Evolutionary conservation across 2,797 vertebrate species (phyloP).

Genomic region (Macropodus opercularis): DNA sequence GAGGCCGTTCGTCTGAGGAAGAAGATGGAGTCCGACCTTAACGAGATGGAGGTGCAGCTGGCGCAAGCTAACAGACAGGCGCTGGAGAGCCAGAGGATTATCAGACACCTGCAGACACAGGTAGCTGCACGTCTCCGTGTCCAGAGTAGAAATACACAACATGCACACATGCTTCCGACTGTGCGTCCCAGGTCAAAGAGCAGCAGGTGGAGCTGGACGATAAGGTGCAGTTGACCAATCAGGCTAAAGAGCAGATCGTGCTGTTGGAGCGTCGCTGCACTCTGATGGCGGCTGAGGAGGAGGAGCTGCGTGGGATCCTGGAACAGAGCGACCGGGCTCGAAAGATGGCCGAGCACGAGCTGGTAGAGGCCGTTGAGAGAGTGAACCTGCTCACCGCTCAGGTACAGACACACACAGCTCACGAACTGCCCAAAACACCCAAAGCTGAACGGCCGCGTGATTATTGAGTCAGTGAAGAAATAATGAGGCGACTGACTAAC

Average conservation of each 20-base stretch:
- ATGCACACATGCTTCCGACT: neutral
- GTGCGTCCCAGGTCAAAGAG: constrained; percentile 73
- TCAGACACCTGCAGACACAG: constrained; percentile 88
- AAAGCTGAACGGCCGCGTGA: too few relatives aligned
- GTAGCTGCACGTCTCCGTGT: constrained; percentile 62
- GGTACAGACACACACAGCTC: constrained; percentile 67
- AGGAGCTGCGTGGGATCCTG: constrained; percentile 83
- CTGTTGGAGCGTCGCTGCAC: constrained; percentile 87
- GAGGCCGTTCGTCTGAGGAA: constrained; percentile 90
- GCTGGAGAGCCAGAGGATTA: constrained; percentile 85
- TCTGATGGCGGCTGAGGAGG: constrained; percentile 85
- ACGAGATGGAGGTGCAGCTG: constrained; percentile 92
- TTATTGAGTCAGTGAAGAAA: too few relatives aligned
- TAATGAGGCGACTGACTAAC: too few relatives aligned
- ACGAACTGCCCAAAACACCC: too few relatives aligned
- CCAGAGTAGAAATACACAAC: too few relatives aligned
- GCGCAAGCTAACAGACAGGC: constrained; percentile 87
- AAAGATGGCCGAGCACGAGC: constrained; percentile 88
- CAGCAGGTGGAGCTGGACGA: constrained; percentile 88
- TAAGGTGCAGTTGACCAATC: constrained; percentile 80
- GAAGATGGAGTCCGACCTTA: constrained; percentile 95
- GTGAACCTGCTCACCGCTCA: constrained; percentile 87
- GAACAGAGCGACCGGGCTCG: constrained; percentile 87
- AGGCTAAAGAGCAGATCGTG: constrained; percentile 86
- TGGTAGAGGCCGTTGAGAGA: constrained; percentile 87